Evolutionary conservation across 2,113 vertebrate species (phyloP), one percentile per base, ranked within the genome.

Genomic region (Phylloscopus whistleri): DNA sequence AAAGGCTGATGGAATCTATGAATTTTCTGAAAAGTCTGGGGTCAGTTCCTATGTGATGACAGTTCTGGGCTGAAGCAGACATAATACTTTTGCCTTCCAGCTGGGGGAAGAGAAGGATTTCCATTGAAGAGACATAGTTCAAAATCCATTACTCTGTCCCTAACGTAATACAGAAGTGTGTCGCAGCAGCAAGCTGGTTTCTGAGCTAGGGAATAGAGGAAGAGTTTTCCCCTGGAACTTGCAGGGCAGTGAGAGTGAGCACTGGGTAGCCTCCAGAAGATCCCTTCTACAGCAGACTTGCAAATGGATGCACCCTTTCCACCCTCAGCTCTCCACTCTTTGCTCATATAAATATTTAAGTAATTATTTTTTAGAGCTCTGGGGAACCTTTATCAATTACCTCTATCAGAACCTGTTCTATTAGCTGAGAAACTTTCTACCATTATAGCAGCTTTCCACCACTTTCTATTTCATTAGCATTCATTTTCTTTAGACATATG

Each of bases 401-500:
- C 28, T 93, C 55, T 76, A 48, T 89, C 76, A 81, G 89, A 93
- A 90, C 31, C 52, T 72, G 7, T 91, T 90, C 86, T 96, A 94
- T 95, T 94, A 95, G 63, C 67, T 80, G 82, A 92, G 76, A 62
- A 87, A 95, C 82, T 89, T 95, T 92, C 41, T 94, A 28, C 80
- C 80, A 90, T 91, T 92, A 76, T 41, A 90, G 84, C 39, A 72
- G 82, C 75, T 96, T 94, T 95, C 68, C 88, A 80, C 87, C 33
- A 66, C 87, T 96, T 96, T 93, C 87, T 97, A 20, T 97, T 97
- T 96, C 95, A 97, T 96, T 97, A 97, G 67, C 76, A 90, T 95
- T 96, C 92, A 94, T 94, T 95, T 95, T 95, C 92, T 94, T 80
- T 93, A 94, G 92, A 94, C 73, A 78, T 52, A 69, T 87, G 95